Evolutionary conservation across 1,140 invertebrate genomes (phyloP), one percentile per base, ranked within the genome.

Genomic region (Spodoptera frugiperda): DNA sequence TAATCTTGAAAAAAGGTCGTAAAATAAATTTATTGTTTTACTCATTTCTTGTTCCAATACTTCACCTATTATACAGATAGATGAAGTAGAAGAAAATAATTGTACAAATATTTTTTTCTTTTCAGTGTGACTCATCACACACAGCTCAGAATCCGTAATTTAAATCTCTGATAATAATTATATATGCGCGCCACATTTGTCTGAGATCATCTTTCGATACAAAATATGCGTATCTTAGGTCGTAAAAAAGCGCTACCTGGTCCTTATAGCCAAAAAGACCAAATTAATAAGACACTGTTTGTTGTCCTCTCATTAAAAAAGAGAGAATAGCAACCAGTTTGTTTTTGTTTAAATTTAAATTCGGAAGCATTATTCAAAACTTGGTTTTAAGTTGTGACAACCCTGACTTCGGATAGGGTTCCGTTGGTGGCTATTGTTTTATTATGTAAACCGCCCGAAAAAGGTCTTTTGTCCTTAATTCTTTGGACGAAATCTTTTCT

Each of bases 361-460:
- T 48, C 5, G 12, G 11, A 25, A 25, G 19, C 44, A 21, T 63
- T 63, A 46, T 63, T 61, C 44, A 12, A 9, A n/a, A 59, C 25
- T 33, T 39, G n/a, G 10, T 48, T 17, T 46, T 71, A 53, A 11
- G 57, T 63, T 30, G 19, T 53, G 72, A 25, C 72, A 74, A 11
- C 72, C 72, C 72, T 74, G 63, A 9, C 71, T 21, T 5, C 12
- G 14, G 19, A 63, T 15, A 55, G 65, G 57, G 53, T 78, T 76
- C 65, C 51, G 61, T 77, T 59, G 51, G 65, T 39, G 51, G 15
- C 83, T 79, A 87, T 90, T 91, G 89, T 91, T 88, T 86, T 89
- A 90, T 91, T 87, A 87, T 89, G 86, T 90, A 86, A 89, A 88
- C 85, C 81, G 59, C 74, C 80, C 78, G 68, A 84, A 82, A 86